Percentiles rank a stretch among this genome's conserved stretches.
These are phyloP conservation scores for Columba janthina DNA, from an alignment of 2,113 vertebrate genomes.

Conservation along the genomic window DNA sequence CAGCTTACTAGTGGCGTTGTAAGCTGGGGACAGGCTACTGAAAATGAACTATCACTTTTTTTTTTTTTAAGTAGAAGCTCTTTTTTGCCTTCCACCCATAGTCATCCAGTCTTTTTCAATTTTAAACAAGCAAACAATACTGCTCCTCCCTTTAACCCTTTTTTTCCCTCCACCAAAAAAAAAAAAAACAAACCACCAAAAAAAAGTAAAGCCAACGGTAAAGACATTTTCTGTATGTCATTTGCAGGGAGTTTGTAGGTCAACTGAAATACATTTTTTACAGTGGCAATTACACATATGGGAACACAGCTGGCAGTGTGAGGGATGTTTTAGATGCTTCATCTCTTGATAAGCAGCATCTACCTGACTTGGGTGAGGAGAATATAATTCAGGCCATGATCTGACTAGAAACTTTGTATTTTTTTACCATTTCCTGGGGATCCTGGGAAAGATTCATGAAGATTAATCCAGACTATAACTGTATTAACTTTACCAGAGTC, in stretches of 20 bases:
- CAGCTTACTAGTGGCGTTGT: neutral
- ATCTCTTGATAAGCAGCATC: neutral
- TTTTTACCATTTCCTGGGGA: neutral
- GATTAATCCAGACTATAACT: neutral
- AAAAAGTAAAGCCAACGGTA: neutral
- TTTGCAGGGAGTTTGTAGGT: neutral
- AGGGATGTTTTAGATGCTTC: neutral
- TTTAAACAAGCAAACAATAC: neutral
- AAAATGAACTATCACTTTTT: neutral
- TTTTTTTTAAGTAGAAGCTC: neutral
- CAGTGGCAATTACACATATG: neutral
- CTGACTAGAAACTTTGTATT: neutral
- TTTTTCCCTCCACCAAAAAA: neutral
- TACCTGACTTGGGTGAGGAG: neutral
- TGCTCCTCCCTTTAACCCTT: neutral
- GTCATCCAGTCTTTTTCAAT: neutral
- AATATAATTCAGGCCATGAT: neutral
- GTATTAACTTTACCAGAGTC: neutral
- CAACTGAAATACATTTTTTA: neutral
- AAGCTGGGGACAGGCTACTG: neutral
- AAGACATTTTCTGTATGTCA: neutral
- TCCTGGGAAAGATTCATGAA: neutral
- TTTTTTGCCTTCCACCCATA: neutral
- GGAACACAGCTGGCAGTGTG: neutral
- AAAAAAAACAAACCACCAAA: neutral